These are phyloP conservation scores for Azorinus chamasolen DNA, from an alignment of 2,888 invertebrate genomes.

Conservation along the genomic window DNA sequence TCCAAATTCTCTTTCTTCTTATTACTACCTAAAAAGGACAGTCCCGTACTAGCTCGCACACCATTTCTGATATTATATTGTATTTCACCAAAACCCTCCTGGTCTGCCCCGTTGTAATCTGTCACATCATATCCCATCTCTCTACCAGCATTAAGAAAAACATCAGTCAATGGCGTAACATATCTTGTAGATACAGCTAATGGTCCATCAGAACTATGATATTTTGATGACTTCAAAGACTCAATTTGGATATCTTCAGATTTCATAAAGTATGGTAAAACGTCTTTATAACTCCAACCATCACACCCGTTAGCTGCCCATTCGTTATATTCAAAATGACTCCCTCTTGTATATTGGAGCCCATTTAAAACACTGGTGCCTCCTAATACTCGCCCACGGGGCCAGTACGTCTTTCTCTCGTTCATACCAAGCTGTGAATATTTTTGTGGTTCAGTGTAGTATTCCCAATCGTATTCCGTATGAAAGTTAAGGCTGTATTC, in stretches of 20 bases:
- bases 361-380: constrained; percentile 39
- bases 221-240: constrained; percentile 68
- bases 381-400: constrained; percentile 36
- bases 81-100: constrained; percentile 38
- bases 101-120: constrained; percentile 82
- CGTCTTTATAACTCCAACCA: constrained; percentile 93
- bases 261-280: constrained; percentile 88
- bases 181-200: constrained; percentile 72
- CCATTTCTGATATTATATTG: constrained; percentile 65
- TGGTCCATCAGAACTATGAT: constrained; percentile 80
- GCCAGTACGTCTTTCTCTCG: constrained; percentile 6
- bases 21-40: constrained; percentile 11
- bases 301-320: constrained; percentile 42
- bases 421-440: too few relatives aligned
- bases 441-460: too few relatives aligned
- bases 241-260: constrained; percentile 86
- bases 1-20: constrained; percentile 9
- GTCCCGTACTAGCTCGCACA: constrained; percentile 40
- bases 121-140: constrained; percentile 88
- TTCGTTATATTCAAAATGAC: constrained; percentile 29
- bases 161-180: constrained; percentile 71
- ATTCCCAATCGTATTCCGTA: too few relatives aligned
- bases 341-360: constrained; percentile 35
- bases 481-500: too few relatives aligned
- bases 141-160: constrained; percentile 88